phyloP scores from a whole-genome alignment of 2,113 vertebrate species.

The Ptyas mucosa region DNA sequence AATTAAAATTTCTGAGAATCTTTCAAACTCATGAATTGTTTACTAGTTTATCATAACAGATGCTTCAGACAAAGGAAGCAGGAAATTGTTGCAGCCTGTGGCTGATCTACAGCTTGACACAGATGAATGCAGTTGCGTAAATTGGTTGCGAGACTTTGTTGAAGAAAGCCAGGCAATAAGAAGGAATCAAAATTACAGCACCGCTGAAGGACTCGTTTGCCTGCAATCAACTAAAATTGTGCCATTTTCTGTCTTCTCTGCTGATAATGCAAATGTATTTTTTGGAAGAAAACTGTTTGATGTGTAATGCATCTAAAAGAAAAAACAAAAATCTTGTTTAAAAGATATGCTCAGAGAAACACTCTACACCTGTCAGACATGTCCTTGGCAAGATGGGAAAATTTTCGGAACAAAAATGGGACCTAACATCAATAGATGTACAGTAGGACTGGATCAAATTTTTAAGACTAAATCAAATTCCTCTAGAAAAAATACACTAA shows the following conservation, averaged over 20 bases:
- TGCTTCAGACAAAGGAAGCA: slow-evolving; percentile 74
- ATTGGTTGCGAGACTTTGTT: slow-evolving; percentile 70
- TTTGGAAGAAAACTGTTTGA: slow-evolving; percentile 64
- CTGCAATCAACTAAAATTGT: slow-evolving; percentile 76
- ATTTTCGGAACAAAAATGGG: not conserved
- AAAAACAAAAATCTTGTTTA: slow-evolving; percentile 33
- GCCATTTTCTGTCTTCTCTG: slow-evolving; percentile 74
- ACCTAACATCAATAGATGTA: not conserved
- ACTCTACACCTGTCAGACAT: not conserved
- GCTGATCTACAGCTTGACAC: slow-evolving; percentile 63
- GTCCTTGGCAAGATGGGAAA: not conserved
- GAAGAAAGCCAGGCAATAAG: slow-evolving; percentile 65
- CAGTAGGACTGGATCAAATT: not conserved
- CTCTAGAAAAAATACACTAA: not conserved
- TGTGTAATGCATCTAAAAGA: slow-evolving; percentile 57
- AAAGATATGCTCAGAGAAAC: slow-evolving; percentile 33
- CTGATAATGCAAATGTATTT: slow-evolving; percentile 74
- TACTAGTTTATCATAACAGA: slow-evolving; percentile 78
- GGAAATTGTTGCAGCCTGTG: slow-evolving; percentile 69
- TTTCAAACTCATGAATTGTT: slow-evolving; percentile 69
- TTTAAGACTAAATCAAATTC: not conserved
- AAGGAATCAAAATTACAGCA: slow-evolving; percentile 69
- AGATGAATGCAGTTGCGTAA: slow-evolving; percentile 71
- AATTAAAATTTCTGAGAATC: slow-evolving; percentile 63
- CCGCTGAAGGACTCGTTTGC: slow-evolving; percentile 56